Percentiles rank a stretch among this genome's conserved stretches.
Conservation (phyloP, 1,140 invertebrate species). For the Ericerus pela region DNA sequence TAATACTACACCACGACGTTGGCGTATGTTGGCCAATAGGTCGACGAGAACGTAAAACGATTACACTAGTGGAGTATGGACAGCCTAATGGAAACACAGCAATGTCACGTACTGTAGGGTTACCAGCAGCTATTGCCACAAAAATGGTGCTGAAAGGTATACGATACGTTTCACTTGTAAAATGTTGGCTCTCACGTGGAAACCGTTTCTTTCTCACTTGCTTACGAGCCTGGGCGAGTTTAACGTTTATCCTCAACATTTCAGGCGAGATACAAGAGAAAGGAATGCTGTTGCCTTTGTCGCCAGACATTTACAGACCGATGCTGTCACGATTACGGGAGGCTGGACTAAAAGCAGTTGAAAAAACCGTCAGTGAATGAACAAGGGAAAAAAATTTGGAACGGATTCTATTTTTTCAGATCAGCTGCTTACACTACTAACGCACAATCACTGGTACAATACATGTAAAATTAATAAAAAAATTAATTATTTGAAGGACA, state of each 20-base stretch:
- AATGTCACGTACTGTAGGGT: conserved; percentile 94
- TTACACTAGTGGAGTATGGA: conserved; percentile 89
- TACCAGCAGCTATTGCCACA: conserved; percentile 86
- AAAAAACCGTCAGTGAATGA: conserved; percentile 3
- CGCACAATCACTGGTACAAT: too few species aligned
- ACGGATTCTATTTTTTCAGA: too few species aligned
- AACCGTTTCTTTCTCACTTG: not conserved
- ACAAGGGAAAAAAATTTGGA: too few species aligned
- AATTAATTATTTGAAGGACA: too few species aligned
- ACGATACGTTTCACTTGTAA: too few species aligned
- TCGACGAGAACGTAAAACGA: conserved; percentile 62
- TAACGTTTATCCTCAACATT: conserved; percentile 13
- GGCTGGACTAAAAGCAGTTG: conserved; percentile 53
- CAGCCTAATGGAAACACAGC: conserved; percentile 74
- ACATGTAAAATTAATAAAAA: too few species aligned
- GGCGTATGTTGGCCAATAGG: conserved; percentile 83
- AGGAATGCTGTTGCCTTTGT: conserved; percentile 81
- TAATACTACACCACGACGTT: conserved; percentile 87
- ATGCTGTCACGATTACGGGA: conserved; percentile 65
- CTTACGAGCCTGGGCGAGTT: not conserved
- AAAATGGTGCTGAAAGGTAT: conserved; percentile 94
- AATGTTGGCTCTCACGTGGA: too few species aligned
- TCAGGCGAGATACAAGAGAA: conserved; percentile 86
- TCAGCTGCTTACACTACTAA: too few species aligned
- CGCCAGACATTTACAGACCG: conserved; percentile 78